phyloP scores from a whole-genome alignment of 2,797 vertebrate genomes.

The Enteromius fasciolatus region DNA sequence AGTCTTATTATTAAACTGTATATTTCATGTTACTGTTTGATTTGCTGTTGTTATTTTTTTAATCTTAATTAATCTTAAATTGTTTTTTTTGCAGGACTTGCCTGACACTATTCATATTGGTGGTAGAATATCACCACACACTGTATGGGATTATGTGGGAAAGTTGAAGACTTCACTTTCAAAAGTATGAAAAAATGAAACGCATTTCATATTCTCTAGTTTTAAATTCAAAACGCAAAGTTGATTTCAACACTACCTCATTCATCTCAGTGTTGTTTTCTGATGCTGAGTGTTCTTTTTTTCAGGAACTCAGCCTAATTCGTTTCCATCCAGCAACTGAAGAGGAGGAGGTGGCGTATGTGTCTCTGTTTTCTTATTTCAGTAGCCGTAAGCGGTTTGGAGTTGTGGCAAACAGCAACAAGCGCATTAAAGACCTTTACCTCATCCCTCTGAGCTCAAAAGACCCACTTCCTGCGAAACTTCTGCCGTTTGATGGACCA shows the following conservation, averaged over 20 bases:
- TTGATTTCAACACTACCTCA: neutral
- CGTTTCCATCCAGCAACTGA: conserved; percentile 98
- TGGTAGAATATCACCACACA: conserved; percentile 92
- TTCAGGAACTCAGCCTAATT: conserved; percentile 96
- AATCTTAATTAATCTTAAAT: too few species aligned
- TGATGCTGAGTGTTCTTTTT: conserved; percentile 10
- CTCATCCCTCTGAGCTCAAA: conserved; percentile 94
- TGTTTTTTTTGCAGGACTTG: conserved; percentile 83
- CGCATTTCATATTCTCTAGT: neutral
- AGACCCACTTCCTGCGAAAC: conserved; percentile 95
- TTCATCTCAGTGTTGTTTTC: neutral
- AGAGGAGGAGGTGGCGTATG: conserved; percentile 97
- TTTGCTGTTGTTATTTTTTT: neutral
- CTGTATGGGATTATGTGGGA: conserved; percentile 98
- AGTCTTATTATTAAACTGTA: neutral
- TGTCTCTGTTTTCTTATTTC: conserved; percentile 99
- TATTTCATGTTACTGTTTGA: neutral
- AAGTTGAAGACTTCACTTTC: conserved; percentile 96
- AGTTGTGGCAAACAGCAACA: conserved; percentile 96
- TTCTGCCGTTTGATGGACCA: conserved; percentile 98
- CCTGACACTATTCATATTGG: conserved; percentile 97
- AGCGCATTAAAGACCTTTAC: conserved; percentile 98
- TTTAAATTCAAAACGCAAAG: conserved; percentile 1
- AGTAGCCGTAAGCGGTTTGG: conserved; percentile 96
- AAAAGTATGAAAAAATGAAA: conserved; percentile 81